phyloP scores from a whole-genome alignment of 2,113 vertebrate genomes.

The Peromyscus californicus region DNA sequence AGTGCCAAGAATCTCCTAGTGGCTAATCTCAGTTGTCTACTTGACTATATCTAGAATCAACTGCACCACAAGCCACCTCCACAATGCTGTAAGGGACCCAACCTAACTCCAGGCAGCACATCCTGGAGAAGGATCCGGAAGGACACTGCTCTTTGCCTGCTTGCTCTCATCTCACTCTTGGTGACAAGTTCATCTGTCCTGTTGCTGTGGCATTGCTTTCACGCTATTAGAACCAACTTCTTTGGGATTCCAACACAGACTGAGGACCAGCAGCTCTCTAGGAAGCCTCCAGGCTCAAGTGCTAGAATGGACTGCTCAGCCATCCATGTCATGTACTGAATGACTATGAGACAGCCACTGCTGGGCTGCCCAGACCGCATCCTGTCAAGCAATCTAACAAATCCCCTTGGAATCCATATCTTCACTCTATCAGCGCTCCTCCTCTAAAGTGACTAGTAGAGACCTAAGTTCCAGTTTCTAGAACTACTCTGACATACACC shows the following conservation, averaged over 20 bases:
- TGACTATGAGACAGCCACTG: not conserved
- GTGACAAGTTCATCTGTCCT: not conserved
- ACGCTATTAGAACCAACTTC: not conserved
- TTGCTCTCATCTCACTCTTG: not conserved
- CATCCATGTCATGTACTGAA: not conserved
- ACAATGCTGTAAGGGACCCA: not conserved
- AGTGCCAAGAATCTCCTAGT: not conserved
- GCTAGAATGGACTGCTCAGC: not conserved
- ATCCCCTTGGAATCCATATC: not conserved
- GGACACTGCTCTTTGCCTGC: not conserved
- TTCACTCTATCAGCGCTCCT: not conserved
- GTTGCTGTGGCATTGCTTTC: not conserved
- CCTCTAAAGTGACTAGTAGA: not conserved
- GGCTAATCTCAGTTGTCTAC: not conserved
- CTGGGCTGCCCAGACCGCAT: not conserved
- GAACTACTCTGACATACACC: not conserved
- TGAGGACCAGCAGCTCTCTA: not conserved
- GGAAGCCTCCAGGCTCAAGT: not conserved
- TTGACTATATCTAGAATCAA: not conserved
- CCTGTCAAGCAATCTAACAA: not conserved
- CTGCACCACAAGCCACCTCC: not conserved
- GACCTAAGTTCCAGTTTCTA: slow-evolving; percentile 23
- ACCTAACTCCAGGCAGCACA: not conserved
- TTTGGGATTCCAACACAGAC: not conserved
- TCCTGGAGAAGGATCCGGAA: not conserved